phyloP scores from a whole-genome alignment of 2,113 vertebrate genomes.

The Oostethus manadensis region DNA sequence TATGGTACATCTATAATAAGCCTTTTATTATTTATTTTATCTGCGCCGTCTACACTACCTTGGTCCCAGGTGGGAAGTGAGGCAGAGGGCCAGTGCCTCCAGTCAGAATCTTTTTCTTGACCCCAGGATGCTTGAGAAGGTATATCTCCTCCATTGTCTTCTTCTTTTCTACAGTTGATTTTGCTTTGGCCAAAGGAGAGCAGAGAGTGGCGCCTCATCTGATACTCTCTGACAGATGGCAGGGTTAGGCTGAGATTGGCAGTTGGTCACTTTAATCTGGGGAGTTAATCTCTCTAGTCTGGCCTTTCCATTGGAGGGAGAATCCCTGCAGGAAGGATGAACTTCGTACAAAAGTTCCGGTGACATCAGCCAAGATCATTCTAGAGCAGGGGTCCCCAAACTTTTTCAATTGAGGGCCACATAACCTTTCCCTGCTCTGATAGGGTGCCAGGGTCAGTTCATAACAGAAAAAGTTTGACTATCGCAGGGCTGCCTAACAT shows the following conservation, averaged over 20 bases:
- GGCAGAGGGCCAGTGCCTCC: constrained; percentile 77
- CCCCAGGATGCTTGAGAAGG: constrained; percentile 74
- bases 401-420: too few relatives aligned
- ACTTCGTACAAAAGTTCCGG: constrained; percentile 29
- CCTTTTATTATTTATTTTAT: not conserved
- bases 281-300: constrained; percentile 63
- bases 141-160: constrained; percentile 74
- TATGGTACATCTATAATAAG: not conserved
- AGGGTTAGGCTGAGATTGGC: constrained; percentile 67
- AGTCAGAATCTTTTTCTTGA: constrained; percentile 82
- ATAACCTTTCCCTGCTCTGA: too few relatives aligned
- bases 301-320: constrained; percentile 43
- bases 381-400: constrained; percentile 44
- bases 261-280: constrained; percentile 70
- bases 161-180: constrained; percentile 19
- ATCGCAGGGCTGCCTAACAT: too few relatives aligned
- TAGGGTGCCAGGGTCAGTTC: too few relatives aligned
- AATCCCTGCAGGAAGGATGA: constrained; percentile 49
- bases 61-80: constrained; percentile 77
- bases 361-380: constrained; percentile 39
- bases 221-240: constrained; percentile 77
- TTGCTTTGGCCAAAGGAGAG: constrained; percentile 43
- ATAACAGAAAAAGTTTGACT: too few relatives aligned
- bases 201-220: constrained; percentile 42
- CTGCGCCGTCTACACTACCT: constrained; percentile 61